phyloP scores from a whole-genome alignment of 2,888 invertebrate species.

The Leucoptera coffeella region DNA sequence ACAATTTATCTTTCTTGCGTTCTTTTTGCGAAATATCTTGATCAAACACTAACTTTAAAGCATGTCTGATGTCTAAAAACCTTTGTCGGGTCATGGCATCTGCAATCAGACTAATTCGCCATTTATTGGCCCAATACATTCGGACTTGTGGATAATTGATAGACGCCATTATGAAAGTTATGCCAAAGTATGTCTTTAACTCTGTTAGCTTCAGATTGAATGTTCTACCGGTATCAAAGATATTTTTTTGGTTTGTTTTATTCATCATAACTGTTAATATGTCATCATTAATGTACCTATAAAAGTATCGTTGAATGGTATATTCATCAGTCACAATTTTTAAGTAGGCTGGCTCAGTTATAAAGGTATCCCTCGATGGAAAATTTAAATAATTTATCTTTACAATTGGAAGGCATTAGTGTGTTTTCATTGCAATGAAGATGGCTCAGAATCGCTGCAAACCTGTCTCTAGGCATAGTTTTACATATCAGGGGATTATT shows the following conservation, averaged over 20 bases:
- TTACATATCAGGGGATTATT: conserved; percentile 5
- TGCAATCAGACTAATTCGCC: not conserved
- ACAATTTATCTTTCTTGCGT: not conserved
- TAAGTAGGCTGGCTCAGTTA: too few relatives aligned
- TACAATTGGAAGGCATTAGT: conserved; percentile 1
- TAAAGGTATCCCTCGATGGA: too few relatives aligned
- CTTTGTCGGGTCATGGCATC: not conserved
- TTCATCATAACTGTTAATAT: not conserved
- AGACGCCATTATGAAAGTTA: not conserved
- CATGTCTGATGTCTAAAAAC: not conserved
- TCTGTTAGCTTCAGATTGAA: not conserved
- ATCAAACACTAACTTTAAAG: not conserved
- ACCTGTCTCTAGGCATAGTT: conserved; percentile 4
- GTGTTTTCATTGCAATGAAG: not conserved
- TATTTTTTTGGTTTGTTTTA: not conserved
- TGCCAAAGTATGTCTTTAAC: not conserved
- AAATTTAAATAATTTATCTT: conserved; percentile 2
- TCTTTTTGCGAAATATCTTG: not conserved
- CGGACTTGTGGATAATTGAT: not conserved
- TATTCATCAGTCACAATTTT: too few relatives aligned
- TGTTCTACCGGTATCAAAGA: not conserved
- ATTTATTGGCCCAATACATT: not conserved
- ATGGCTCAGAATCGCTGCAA: conserved; percentile 3
- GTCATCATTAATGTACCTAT: not conserved
- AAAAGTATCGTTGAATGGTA: not conserved